Base-by-base conservation (phyloP, 2,888 invertebrate genomes). In the Scrobipalpa costella region DNA sequence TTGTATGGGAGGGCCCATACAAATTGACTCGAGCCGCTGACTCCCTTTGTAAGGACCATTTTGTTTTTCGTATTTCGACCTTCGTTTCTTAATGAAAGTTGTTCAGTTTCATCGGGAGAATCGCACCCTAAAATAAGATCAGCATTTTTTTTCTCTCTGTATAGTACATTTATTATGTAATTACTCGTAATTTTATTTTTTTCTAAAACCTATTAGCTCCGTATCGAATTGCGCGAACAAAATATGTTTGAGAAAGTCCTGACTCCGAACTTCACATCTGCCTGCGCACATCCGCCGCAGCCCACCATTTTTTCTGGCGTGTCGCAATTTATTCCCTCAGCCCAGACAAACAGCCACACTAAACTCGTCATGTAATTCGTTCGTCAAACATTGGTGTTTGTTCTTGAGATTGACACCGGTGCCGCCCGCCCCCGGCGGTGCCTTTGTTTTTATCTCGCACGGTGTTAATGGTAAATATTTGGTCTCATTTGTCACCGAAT, bases 401-500 rank as follows among this genome's bases (percentile, higher is more conserved):
- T 87, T 84, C 83, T 85, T 77, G 80, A 80, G 87, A 89, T 90
- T 85, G 90, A 89, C 90, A 91, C 89, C 85, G 74, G 71, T 17
- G 11, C 21, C 50, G 38, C 75, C 85, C 84, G 83, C 88, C 88
- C 86, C 81, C 74, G 71, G 73, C 68, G 77, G 70, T 73, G 79
- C 74, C 74, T 86, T 91, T 91, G 90, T 91, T 90, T 90, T 89
- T 90, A 83, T 85, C 78, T 80, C 77, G 72, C 81, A 71, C 66
- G 74, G 74, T 80, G 89, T n/a, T n/a, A n/a, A n/a, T n/a, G n/a
- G n/a, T 88, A 87, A 90, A 90, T 89, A 89, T 89, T 89, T 88
- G 80, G 80, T 79, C 84, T 78, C 84, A 86, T 89, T 89, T 89
- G 88, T 88, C 87, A 83, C 79, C 50, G 13, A 52, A 21, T 79